Conservation (phyloP, 1,140 invertebrate species). For the Vollenhovia emeryi region DNA sequence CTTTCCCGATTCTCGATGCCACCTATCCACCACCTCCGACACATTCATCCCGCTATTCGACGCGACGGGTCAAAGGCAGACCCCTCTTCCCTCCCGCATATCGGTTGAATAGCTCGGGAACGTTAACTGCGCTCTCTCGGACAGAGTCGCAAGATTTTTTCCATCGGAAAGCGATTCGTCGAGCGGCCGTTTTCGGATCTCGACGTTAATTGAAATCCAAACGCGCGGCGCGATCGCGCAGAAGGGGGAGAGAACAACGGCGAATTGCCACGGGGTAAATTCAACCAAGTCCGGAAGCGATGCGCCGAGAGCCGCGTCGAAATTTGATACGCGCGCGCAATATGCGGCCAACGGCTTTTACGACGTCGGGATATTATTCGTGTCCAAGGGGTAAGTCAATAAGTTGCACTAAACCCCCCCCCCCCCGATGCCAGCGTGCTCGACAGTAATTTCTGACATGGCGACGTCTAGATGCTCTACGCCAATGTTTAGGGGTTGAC, state of each 20-base stretch:
- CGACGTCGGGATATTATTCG: conserved; percentile 12
- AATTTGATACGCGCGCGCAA: not conserved
- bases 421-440: not conserved
- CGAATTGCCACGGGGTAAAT: not conserved
- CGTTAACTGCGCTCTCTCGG: conserved; percentile 26
- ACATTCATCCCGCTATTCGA: conserved; percentile 45
- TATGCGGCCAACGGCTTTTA: not conserved
- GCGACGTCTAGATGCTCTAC: conserved; percentile 57
- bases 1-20: conserved; percentile 66
- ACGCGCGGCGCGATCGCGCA: conserved; percentile 19
- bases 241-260: not conserved
- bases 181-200: conserved; percentile 6
- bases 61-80: conserved; percentile 14
- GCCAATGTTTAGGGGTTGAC: conserved; percentile 58
- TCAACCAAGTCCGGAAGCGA: not conserved
- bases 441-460: conserved; percentile 55
- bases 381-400: not conserved
- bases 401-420: conserved; percentile 9
- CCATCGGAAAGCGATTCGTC: conserved; percentile 37
- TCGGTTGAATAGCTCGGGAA: conserved; percentile 41
- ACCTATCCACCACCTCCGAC: conserved; percentile 59
- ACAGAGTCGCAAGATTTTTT: conserved; percentile 51
- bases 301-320: not conserved
- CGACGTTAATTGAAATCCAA: conserved; percentile 56
- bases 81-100: not conserved